Conservation (phyloP, 2,888 invertebrate genomes). For the Malacosoma neustria region DNA sequence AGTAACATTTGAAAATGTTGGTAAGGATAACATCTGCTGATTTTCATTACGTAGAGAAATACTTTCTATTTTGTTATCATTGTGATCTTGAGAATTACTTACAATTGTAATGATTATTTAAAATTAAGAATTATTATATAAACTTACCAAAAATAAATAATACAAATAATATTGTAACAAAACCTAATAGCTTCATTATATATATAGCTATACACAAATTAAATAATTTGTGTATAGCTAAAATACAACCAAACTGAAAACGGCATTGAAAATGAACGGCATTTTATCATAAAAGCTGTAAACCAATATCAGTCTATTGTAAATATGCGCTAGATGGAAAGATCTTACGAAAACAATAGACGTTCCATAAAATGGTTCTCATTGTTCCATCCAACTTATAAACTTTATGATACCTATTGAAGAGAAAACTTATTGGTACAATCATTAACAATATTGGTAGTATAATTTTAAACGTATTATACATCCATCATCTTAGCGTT, state of each 20-base stretch:
- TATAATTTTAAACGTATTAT: too few relatives aligned
- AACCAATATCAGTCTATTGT: slow-evolving; percentile 52
- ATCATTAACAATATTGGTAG: not conserved
- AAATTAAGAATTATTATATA: too few relatives aligned
- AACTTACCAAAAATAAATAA: not conserved
- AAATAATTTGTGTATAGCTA: not conserved
- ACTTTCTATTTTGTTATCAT: too few relatives aligned
- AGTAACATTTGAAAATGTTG: too few relatives aligned
- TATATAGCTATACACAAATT: not conserved
- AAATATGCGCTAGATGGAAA: slow-evolving; percentile 44
- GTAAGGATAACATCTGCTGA: too few relatives aligned
- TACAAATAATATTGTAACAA: not conserved
- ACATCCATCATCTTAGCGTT: too few relatives aligned
- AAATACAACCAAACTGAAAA: not conserved
- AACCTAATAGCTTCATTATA: not conserved
- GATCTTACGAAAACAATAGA: slow-evolving; percentile 49
- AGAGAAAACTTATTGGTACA: not conserved
- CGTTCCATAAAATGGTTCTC: slow-evolving; percentile 43
- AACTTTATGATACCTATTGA: not conserved
- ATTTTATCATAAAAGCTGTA: slow-evolving; percentile 43
- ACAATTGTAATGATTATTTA: too few relatives aligned
- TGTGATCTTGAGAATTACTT: too few relatives aligned
- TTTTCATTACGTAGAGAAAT: too few relatives aligned
- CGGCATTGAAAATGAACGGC: slow-evolving; percentile 14
- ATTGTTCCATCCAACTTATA: slow-evolving; percentile 27